phyloP scores from a whole-genome alignment of 2,888 invertebrate species.

The Tromatobia lineatoria region DNA sequence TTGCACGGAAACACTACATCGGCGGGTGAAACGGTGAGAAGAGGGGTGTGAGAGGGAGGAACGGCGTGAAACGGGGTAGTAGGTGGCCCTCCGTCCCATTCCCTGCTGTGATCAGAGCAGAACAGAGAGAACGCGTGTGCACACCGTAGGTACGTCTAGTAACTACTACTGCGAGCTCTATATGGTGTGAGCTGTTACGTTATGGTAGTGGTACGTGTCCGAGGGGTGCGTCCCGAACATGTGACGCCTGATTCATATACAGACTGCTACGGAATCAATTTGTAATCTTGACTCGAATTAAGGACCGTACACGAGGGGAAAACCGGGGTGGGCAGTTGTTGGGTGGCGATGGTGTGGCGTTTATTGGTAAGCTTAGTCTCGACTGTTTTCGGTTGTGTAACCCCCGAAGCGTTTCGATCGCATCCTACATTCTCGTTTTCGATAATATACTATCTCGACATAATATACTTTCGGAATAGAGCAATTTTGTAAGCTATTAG shows the following conservation, averaged over 20 bases:
- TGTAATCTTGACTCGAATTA: conserved; percentile 85
- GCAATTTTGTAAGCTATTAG: not conserved
- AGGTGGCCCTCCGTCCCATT: conserved; percentile 51
- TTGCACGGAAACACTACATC: conserved; percentile 54
- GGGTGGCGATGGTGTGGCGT: conserved; percentile 39
- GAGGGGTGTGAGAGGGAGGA: conserved; percentile 26
- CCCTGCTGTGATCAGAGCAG: conserved; percentile 54
- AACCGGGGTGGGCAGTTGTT: conserved; percentile 26
- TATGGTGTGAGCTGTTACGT: conserved; percentile 47
- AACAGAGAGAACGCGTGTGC: conserved; percentile 67
- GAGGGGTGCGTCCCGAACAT: conserved; percentile 85
- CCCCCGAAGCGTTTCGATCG: conserved; percentile 18
- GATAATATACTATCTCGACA: conserved; percentile 38
- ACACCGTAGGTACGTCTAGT: conserved; percentile 59
- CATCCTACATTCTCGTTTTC: conserved; percentile 12
- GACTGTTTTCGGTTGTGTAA: conserved; percentile 43
- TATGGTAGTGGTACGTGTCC: conserved; percentile 70
- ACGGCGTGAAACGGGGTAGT: conserved; percentile 61
- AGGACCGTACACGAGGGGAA: conserved; percentile 90
- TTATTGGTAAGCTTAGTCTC: conserved; percentile 60
- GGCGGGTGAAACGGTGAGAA: conserved; percentile 17
- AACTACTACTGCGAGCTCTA: conserved; percentile 44
- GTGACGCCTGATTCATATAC: conserved; percentile 86
- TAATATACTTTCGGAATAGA: conserved; percentile 1
- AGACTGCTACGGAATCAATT: conserved; percentile 85